Evolutionary conservation across 2,113 vertebrate genomes (phyloP).

Genomic region (Pongo pygmaeus): DNA sequence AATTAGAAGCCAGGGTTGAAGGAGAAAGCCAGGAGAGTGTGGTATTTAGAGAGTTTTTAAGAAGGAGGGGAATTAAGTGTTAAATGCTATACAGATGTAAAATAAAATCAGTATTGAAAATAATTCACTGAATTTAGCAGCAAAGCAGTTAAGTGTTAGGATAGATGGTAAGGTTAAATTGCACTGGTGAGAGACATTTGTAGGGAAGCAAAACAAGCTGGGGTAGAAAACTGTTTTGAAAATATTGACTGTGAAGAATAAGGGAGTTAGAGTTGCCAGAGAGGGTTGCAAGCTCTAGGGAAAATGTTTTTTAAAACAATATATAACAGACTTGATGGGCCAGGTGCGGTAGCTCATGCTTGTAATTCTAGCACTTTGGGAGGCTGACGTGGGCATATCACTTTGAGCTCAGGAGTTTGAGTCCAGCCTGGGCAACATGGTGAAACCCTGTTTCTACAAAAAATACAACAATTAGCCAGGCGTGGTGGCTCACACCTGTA

Average conservation of each 20-base stretch:
- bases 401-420: no score
- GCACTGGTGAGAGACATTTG: background rate
- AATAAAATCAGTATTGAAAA: background rate
- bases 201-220: background rate
- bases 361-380: no score
- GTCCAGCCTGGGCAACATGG: no score
- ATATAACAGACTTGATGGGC: background rate
- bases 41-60: background rate
- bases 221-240: background rate
- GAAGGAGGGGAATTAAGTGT: background rate
- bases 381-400: no score
- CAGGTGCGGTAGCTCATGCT: no score
- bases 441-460: no score
- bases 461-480: no score
- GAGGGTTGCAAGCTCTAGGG: background rate
- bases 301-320: background rate
- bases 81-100: background rate
- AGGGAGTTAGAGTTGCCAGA: background rate
- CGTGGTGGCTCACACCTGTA: no score
- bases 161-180: background rate
- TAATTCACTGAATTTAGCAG: background rate
- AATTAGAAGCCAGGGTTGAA: background rate
- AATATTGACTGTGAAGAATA: background rate
- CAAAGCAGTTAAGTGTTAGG: background rate
- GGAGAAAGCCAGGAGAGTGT: background rate